Base-by-base conservation (phyloP, 2,797 vertebrate genomes). In the Allobates femoralis region DNA sequence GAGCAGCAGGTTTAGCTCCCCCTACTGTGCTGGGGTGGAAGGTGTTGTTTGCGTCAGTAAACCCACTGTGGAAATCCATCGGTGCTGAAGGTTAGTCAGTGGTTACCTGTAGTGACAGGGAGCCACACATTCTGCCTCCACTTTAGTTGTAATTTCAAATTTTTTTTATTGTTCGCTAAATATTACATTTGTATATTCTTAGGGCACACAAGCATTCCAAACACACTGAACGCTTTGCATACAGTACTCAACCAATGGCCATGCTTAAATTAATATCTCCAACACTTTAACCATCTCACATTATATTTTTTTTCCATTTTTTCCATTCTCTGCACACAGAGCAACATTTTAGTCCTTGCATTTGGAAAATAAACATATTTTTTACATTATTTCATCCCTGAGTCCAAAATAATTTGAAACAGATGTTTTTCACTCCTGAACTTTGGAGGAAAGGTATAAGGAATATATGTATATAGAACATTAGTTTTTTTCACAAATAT, bases 171-270 rank as follows among this genome's bases (percentile, higher is more conserved):
- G 5, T 46, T 46, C 11, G 7, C 7, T 46, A 46, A 46, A 46
- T 46, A 46, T 46, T 11, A 46, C 7, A 53, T 53, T 53, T 53
- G 12, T 53, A 18, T 53, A 53, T 53, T 15, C 3, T 53, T 16
- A 53, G 41, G 58, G 23, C 26, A 2, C 12, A 60, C n/a, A 94
- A 94, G 94, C 93, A 94, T 96, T 96, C 94, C 94, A 94, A 95
- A 94, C 92, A 96, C 96, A 96, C 96, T 96, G 95, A 96, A 94
- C 93, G 94, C 93, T 95, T 96, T 94, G 92, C 91, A 93, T 92
- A 89, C 92, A 94, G 41, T 46, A 46, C 11, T 46, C 94, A 94
- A 92, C 92, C 93, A 91, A 93, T 94, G 93, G 89, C 91, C 94
- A 90, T 91, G 92, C 94, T 92, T 94, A 37, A 94, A 96, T 95